Base-by-base conservation (phyloP, 2,888 invertebrate genomes). In the Phortica magna region DNA sequence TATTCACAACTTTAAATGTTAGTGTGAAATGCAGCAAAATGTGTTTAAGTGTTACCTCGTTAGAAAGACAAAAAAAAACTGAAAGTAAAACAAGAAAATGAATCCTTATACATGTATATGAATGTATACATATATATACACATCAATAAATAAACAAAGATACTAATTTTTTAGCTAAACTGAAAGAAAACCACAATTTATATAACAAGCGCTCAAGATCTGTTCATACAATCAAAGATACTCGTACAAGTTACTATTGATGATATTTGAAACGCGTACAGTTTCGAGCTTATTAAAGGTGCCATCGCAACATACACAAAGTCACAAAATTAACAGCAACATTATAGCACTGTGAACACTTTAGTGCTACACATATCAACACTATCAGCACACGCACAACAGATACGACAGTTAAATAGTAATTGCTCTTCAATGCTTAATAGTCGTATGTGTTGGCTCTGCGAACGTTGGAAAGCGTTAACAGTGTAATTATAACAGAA, bases 41-140 rank as follows among this genome's bases (percentile, higher is more conserved):
- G 9, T 82, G 84, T 88, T 89, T 89, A 85, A 89, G 87, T 89
- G 89, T 89, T 89, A 89, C 89, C 88, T 89, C 89, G 89, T 89
- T 89, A 89, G 85, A 80, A 19, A 78, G 80, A 74, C 72, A 67
- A 64, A 70, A 61, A 71, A 61, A 59, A 22, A 74, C 64, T 12
- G 48, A 12, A 74, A 64, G 31, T 57, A 75, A 77, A 67, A 78
- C 17, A 72, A 77, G 68, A 73, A 61, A 6, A 61, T 61, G 74
- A 75, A 43, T 55, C 48, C 19, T 72, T 68, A 71, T 55, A 48
- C 17, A 71, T 14, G 6, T 31, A 71, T 14, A 57, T 19, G 17
- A 9, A 72, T 12, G 31, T n/a, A 73, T 39, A 70, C 5, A 43
- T 7, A 59, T 70, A 61, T n/a, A n/a, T n/a, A 12, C 14, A 71